Percentiles rank a stretch among this genome's conserved stretches.
Conservation (phyloP, 2,113 vertebrate genomes). For the Oceanites oceanicus region DNA sequence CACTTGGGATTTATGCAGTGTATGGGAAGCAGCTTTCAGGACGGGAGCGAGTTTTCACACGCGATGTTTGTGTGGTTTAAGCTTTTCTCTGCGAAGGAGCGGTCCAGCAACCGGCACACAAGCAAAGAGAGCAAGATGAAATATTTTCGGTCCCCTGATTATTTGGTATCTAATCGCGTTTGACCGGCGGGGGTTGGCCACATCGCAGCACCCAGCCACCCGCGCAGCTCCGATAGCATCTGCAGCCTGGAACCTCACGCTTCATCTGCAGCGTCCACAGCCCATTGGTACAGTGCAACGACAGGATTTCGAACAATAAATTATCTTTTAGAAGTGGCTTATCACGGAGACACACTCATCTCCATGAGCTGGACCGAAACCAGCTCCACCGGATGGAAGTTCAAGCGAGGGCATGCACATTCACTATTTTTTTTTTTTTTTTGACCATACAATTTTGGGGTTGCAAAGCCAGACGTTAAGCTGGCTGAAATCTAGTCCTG, state of each 20-base stretch:
- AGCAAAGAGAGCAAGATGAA: neutral
- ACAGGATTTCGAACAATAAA: neutral
- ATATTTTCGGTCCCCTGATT: neutral
- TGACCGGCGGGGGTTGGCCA: neutral
- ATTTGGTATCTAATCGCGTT: neutral
- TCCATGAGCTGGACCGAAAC: neutral
- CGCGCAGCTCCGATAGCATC: neutral
- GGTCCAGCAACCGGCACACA: neutral
- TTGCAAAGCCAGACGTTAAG: conserved; percentile 37
- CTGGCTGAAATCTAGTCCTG: conserved; percentile 40
- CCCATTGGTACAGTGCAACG: neutral
- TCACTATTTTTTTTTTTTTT: neutral
- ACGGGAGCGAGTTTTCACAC: neutral
- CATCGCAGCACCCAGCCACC: neutral
- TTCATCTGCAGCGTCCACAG: neutral
- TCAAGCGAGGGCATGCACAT: neutral
- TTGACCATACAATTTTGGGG: conserved; percentile 29
- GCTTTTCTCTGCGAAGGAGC: neutral
- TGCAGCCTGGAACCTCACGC: conserved; percentile 25
- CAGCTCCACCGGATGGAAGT: conserved; percentile 19
- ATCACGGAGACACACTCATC: neutral
- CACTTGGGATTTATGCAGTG: neutral
- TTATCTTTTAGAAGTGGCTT: conserved; percentile 11
- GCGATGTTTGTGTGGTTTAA: neutral
- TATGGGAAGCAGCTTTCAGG: conserved; percentile 18